Evolutionary conservation across 2,888 invertebrate species (phyloP).

Genomic region (Drosophila cyrtoloma): DNA sequence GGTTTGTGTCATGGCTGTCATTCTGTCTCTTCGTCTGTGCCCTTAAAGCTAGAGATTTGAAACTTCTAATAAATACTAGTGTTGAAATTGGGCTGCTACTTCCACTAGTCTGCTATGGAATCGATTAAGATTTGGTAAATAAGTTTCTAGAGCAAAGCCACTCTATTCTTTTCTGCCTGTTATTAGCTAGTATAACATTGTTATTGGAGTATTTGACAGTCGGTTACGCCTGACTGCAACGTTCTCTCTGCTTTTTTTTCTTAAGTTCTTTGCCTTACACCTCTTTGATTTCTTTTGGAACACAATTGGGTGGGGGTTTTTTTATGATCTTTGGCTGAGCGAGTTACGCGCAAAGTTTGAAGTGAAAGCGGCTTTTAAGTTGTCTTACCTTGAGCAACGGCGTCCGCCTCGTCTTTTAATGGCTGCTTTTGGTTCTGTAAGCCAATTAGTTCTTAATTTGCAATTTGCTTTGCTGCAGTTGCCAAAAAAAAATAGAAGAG

Average conservation of each 20-base stretch:
- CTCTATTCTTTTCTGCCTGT: neutral
- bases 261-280: conserved; percentile 25
- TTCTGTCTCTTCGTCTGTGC: no score
- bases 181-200: neutral
- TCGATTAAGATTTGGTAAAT: neutral
- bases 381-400: conserved; percentile 35
- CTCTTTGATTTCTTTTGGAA: conserved; percentile 47
- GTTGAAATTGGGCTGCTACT: neutral
- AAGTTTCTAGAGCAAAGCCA: neutral
- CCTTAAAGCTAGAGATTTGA: neutral
- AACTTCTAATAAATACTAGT: neutral
- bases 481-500: conserved; percentile 17
- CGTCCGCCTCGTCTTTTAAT: conserved; percentile 58
- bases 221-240: neutral
- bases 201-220: neutral
- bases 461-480: conserved; percentile 80
- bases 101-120: no score
- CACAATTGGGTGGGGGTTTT: conserved; percentile 21
- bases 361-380: conserved; percentile 68
- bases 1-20: neutral
- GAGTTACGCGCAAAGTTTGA: conserved; percentile 74
- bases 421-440: conserved; percentile 79
- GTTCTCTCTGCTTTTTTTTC: neutral
- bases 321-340: conserved; percentile 58
- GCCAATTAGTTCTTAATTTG: conserved; percentile 82